A percentile compares a stretch with the other conserved stretches of the same genome.
Evolutionary conservation across 2,797 vertebrate species (phyloP).

Genomic region (Enteromius unitaeniatus): DNA sequence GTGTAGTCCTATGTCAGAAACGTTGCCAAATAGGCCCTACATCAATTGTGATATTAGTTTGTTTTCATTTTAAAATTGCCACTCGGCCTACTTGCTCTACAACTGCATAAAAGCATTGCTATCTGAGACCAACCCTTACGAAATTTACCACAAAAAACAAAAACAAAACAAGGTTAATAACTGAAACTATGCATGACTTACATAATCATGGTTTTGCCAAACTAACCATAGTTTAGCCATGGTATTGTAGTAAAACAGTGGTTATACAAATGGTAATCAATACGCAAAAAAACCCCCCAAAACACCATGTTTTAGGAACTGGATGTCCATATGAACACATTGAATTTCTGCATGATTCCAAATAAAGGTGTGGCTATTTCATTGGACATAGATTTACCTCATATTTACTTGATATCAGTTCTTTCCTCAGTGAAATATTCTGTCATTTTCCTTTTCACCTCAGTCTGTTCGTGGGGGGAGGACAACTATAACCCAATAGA

Average conservation of each 20-base stretch:
- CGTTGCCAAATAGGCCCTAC: neutral
- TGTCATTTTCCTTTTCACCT: neutral
- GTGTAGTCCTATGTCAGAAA: neutral
- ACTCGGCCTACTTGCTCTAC: neutral
- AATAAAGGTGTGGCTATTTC: neutral
- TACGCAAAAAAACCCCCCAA: no score
- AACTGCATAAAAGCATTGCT: neutral
- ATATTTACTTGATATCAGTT: neutral
- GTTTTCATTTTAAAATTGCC: neutral
- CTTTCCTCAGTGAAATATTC: constrained; percentile 12
- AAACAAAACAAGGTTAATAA: neutral
- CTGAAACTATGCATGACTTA: neutral
- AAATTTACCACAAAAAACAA: neutral
- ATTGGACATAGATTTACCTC: neutral
- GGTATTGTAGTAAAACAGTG: no score
- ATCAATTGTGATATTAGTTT: neutral
- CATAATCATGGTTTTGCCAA: neutral
- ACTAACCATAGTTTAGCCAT: neutral
- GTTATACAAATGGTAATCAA: neutral
- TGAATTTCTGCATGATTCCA: neutral
- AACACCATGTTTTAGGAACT: no score
- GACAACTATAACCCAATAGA: neutral
- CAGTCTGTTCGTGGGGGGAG: neutral
- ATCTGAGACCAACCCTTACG: neutral
- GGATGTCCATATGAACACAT: neutral